These are phyloP conservation scores for Tetropium fuscum DNA, from an alignment of 2,888 invertebrate species.

Conservation along the genomic window DNA sequence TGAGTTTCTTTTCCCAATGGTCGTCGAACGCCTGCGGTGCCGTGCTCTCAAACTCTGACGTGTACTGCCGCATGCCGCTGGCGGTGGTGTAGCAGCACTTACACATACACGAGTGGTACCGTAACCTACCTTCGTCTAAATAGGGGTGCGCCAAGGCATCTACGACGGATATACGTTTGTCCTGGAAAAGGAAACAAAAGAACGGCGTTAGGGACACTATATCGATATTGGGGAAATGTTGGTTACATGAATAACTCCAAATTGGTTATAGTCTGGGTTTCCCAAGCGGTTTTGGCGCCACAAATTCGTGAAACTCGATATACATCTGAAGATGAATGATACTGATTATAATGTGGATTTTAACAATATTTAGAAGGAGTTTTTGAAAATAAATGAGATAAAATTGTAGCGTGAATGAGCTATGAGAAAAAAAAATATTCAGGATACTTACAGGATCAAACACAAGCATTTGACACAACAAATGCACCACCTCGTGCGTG, in stretches of 20 bases:
- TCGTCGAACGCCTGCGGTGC: constrained; percentile 94
- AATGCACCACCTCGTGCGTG: constrained; percentile 97
- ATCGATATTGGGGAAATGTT: too few species aligned
- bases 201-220: too few species aligned
- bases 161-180: constrained; percentile 93
- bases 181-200: constrained; percentile 68
- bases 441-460: constrained; percentile 93
- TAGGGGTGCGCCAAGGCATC: constrained; percentile 98
- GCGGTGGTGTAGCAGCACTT: constrained; percentile 92
- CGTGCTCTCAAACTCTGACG: constrained; percentile 91
- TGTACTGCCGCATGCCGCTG: constrained; percentile 86
- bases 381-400: too few species aligned
- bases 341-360: too few species aligned
- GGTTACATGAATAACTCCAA: too few species aligned
- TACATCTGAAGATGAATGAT: too few species aligned
- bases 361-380: too few species aligned
- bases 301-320: too few species aligned
- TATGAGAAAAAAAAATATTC: too few species aligned
- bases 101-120: constrained; percentile 99
- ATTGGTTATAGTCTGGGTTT: too few species aligned
- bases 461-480: constrained; percentile 96
- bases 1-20: constrained; percentile 95
- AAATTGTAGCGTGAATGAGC: too few species aligned
- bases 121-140: constrained; percentile 95
- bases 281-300: too few species aligned